Base-by-base conservation (phyloP, 1,140 invertebrate species). In the Ylistrum balloti region DNA sequence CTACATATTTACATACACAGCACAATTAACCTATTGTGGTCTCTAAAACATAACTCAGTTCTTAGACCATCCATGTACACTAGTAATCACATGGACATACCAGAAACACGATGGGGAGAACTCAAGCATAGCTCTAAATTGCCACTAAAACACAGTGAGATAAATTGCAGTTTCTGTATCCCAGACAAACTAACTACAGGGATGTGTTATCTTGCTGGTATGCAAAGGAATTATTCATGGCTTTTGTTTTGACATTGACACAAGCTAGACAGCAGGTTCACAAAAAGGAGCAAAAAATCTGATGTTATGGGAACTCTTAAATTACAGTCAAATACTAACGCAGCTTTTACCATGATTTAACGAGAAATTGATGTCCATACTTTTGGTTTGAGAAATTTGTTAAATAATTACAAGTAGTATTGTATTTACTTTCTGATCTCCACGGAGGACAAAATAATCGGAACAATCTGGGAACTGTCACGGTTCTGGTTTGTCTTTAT, bases 211-310 rank as follows among this genome's bases (percentile, higher is more conserved):
- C 56, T 28, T 28, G 17, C 22, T 74, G 56, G 56, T 74, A 74
- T 74, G 56, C n/a, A 1, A 11, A 74, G 56, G n/a, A 74, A 74
- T 74, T 28, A 22, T 17, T 74, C 56, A 7, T 74, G 11, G 22
- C n/a, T 74, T 74, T 74, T 74, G 56, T 74, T 74, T 74, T 74
- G 56, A 74, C 56, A 74, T 74, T 74, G 56, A 74, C 56, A 74
- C 22, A 74, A 74, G 56, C 56, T n/a, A 74, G 56, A 28, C 56
- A 74, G 56, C 22, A 74, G 56, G 56, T 74, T 74, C n/a, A 28
- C 0, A n/a, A 74, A 28, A 74, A 74, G 56, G 56, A 74, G 56
- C 45, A 56, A 56, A 56, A 56, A 56, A 7, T 56, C 45, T 20
- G 45, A 22, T 17, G 9, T 22, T 11, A 20, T 20, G 45, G 13